phyloP scores from a whole-genome alignment of 1,140 invertebrate species.

The Sipha flava region DNA sequence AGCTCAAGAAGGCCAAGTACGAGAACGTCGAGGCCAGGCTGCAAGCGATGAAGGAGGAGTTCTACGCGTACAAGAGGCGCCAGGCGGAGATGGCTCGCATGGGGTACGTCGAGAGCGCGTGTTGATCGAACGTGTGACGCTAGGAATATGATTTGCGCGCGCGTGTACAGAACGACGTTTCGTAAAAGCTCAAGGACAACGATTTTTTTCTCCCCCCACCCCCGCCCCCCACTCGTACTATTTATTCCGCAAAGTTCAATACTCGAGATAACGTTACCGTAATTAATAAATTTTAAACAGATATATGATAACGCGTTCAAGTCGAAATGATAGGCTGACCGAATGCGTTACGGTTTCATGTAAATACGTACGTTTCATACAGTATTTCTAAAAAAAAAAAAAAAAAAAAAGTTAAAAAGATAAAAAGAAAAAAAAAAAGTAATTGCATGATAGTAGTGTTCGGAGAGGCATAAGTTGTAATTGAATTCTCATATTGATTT shows the following conservation, averaged over 20 bases:
- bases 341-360: background rate
- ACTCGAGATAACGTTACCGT: background rate
- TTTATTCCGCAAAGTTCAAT: no score
- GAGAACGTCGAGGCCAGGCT: conserved; percentile 83
- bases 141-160: no score
- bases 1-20: conserved; percentile 48
- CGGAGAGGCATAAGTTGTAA: conserved; percentile 1
- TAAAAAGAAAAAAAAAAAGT: background rate
- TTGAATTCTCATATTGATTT: background rate
- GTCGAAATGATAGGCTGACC: background rate
- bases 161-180: background rate
- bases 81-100: conserved; percentile 53
- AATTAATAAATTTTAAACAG: background rate
- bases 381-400: conserved; percentile 4
- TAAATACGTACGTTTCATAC: background rate
- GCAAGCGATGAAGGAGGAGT: conserved; percentile 90
- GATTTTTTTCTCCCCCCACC: background rate
- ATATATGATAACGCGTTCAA: background rate
- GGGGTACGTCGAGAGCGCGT: conserved; percentile 63
- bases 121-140: conserved; percentile 46
- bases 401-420: background rate
- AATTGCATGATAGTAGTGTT: background rate
- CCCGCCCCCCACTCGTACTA: no score
- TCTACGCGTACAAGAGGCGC: conserved; percentile 80
- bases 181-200: background rate